phyloP scores from a whole-genome alignment of 2,113 vertebrate species.

The Carettochelys insculpta region DNA sequence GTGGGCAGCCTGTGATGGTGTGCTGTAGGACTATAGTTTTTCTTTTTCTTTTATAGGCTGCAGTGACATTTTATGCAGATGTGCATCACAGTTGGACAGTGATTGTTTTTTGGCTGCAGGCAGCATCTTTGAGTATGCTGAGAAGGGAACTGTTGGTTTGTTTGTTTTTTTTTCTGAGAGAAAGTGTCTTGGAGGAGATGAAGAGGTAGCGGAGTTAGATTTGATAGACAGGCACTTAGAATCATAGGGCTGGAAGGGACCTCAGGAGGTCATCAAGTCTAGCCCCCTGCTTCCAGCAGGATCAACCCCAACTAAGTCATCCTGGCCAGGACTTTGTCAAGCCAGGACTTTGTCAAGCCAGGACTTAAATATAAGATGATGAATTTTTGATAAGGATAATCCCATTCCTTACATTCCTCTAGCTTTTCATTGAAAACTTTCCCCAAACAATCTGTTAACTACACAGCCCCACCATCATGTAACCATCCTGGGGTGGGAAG shows the following conservation, averaged over 20 bases:
- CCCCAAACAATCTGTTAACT: neutral
- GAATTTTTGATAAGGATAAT: neutral
- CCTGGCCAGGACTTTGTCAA: too few relatives aligned
- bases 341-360: too few relatives aligned
- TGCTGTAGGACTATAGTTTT: neutral
- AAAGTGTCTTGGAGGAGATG: neutral
- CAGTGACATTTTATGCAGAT: fast-evolving
- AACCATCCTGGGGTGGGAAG: neutral
- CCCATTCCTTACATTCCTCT: neutral
- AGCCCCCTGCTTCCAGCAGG: too few relatives aligned
- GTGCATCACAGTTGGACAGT: neutral
- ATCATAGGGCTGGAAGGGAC: too few relatives aligned
- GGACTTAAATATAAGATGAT: neutral
- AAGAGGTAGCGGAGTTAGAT: neutral
- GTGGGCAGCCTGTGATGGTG: neutral
- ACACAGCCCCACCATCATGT: neutral
- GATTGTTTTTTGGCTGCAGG: neutral
- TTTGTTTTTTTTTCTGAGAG: too few relatives aligned
- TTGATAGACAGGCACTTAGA: neutral
- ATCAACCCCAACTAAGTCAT: too few relatives aligned
- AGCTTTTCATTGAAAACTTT: neutral
- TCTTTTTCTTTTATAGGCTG: neutral
- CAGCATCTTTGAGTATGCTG: neutral
- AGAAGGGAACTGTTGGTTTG: neutral
- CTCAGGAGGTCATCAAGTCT: too few relatives aligned